Conservation (phyloP, 2,888 invertebrate genomes). For the Heliconius aoede region DNA sequence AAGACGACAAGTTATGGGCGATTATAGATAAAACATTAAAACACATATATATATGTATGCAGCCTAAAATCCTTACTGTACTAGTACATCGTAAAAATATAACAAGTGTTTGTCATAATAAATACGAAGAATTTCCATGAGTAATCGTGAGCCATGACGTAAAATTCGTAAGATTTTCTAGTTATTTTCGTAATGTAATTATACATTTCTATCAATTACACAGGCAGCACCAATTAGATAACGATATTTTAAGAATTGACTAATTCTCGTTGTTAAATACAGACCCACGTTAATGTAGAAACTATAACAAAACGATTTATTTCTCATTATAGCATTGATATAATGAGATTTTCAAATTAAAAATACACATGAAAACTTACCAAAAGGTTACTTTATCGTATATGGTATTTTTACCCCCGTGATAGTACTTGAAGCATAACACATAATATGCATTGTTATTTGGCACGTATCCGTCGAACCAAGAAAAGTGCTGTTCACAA, state of each 20-base stretch:
- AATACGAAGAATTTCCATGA: constrained; percentile 34
- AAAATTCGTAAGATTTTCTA: constrained; percentile 26
- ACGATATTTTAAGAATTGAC: constrained; percentile 12
- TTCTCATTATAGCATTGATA: not conserved
- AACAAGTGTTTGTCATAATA: constrained; percentile 18
- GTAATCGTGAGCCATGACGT: constrained; percentile 32
- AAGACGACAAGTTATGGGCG: not conserved
- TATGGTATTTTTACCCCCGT: not conserved
- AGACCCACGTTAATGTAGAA: not conserved
- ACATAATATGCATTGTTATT: constrained; percentile 25
- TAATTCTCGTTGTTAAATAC: not conserved
- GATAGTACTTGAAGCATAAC: constrained; percentile 3
- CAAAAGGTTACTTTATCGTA: constrained; percentile 35
- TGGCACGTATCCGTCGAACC: constrained; percentile 26
- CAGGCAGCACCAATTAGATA: constrained; percentile 22
- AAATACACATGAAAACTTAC: constrained; percentile 29
- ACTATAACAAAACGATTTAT: not conserved
- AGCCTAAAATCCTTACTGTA: constrained; percentile 3
- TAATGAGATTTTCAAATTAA: not conserved
- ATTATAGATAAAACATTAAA: not conserved
- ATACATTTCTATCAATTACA: constrained; percentile 19
- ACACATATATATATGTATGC: not conserved
- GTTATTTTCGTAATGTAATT: constrained; percentile 20
- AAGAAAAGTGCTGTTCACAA: constrained; percentile 38
- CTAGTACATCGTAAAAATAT: constrained; percentile 13